These are phyloP conservation scores for Penaeus indicus DNA, from an alignment of 1,140 invertebrate genomes.

Conservation along the genomic window DNA sequence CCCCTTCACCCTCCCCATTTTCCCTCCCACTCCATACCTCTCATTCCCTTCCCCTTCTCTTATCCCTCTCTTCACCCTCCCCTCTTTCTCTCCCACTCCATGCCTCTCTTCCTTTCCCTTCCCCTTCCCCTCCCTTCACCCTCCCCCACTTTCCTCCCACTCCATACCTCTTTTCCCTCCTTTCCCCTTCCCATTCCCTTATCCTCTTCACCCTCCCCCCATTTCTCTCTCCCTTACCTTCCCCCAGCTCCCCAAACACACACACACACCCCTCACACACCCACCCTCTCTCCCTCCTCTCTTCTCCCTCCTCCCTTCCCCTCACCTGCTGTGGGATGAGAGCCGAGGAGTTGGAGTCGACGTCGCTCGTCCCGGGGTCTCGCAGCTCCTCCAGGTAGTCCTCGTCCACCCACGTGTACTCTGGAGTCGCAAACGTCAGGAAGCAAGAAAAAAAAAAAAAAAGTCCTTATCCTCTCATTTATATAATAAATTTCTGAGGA, in stretches of 20 bases:
- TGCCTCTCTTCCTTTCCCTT: not conserved
- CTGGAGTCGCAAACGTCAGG: not conserved
- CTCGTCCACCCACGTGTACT: slow-evolving; percentile 30
- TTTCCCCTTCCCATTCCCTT: not conserved
- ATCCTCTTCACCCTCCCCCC: not conserved
- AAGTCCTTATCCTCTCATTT: not conserved
- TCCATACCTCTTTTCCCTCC: not conserved
- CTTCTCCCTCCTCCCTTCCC: not conserved
- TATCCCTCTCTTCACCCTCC: not conserved
- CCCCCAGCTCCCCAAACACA: not conserved
- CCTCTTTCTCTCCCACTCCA: too few species aligned
- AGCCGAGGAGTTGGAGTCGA: not conserved
- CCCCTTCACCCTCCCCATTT: too few species aligned
- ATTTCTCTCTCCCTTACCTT: not conserved
- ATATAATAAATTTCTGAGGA: too few species aligned
- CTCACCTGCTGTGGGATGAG: slow-evolving; percentile 6
- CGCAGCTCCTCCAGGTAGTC: slow-evolving; percentile 26
- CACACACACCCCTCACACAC: not conserved
- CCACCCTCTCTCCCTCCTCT: not conserved
- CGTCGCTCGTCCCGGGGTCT: not conserved
- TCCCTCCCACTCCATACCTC: not conserved
- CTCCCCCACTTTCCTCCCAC: too few species aligned
- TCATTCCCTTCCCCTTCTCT: not conserved
- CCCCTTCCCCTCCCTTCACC: not conserved
- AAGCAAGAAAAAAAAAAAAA: not conserved